phyloP scores from a whole-genome alignment of 1,140 invertebrate species.

The Meteorus sp. region DNA sequence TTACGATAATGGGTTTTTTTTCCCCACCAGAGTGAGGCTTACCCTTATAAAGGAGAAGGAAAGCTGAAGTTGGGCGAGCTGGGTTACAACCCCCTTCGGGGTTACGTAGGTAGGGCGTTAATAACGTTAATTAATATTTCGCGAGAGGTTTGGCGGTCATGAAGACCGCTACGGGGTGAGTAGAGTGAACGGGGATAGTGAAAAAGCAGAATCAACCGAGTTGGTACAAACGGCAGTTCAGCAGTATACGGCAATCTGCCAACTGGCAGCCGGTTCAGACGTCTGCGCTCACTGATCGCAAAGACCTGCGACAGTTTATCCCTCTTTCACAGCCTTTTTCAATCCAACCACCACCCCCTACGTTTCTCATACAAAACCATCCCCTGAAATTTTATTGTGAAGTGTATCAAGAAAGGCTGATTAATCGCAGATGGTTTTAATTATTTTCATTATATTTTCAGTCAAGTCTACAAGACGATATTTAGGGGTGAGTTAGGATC shows the following conservation, averaged over 20 bases:
- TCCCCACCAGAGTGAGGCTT: slow-evolving; percentile 6
- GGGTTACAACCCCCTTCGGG: slow-evolving; percentile 30
- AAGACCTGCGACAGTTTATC: slow-evolving; percentile 19
- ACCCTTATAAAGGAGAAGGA: not conserved
- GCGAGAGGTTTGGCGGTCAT: slow-evolving; percentile 51
- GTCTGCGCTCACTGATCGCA: slow-evolving; percentile 31
- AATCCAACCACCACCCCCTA: too few species aligned
- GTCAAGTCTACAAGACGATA: not conserved
- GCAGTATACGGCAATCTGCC: slow-evolving; percentile 53
- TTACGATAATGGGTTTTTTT: slow-evolving; percentile 59
- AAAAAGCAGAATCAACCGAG: slow-evolving; percentile 1
- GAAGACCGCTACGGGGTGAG: slow-evolving; percentile 32
- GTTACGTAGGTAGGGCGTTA: slow-evolving; percentile 51
- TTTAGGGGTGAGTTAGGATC: not conserved
- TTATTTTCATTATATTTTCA: not conserved
- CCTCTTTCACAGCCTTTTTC: not conserved
- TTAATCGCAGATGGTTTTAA: slow-evolving; percentile 4
- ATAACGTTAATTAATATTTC: slow-evolving; percentile 61
- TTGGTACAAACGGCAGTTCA: slow-evolving; percentile 17
- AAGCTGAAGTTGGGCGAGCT: slow-evolving; percentile 11
- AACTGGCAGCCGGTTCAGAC: slow-evolving; percentile 47
- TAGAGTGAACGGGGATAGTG: not conserved
- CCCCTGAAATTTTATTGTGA: not conserved
- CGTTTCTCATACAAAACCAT: not conserved
- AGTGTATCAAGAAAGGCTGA: not conserved